Conservation (phyloP, 2,797 vertebrate genomes). For the Erpetoichthys calabaricus region DNA sequence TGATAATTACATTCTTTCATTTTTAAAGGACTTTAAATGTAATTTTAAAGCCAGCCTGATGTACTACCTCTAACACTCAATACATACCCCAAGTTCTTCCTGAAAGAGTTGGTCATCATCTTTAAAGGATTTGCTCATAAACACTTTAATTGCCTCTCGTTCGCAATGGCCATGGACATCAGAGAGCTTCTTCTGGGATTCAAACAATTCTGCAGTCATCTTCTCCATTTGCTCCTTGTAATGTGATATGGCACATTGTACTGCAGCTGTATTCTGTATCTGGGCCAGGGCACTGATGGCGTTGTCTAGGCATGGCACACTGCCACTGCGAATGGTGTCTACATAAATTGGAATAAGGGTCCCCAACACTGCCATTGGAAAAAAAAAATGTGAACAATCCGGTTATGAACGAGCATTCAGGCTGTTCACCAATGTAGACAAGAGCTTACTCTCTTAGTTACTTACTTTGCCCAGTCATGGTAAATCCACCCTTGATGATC, state of each 20-base stretch:
- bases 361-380: too few species aligned
- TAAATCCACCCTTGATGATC: too few species aligned
- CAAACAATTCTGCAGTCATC: conserved; percentile 18
- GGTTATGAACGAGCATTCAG: too few species aligned
- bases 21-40: too few species aligned
- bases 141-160: conserved; percentile 24
- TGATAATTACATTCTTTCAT: too few species aligned
- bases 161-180: conserved; percentile 22
- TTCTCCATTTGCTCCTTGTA: conserved; percentile 22
- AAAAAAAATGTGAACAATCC: too few species aligned
- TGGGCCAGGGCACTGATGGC: conserved; percentile 29
- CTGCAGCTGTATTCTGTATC: conserved; percentile 26
- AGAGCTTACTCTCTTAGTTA: too few species aligned
- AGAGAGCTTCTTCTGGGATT: conserved; percentile 28
- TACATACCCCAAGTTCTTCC: conserved; percentile 22
- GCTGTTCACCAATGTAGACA: too few species aligned
- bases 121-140: conserved; percentile 27
- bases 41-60: too few species aligned
- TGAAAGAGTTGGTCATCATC: conserved; percentile 21
- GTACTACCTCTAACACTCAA: too few species aligned
- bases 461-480: too few species aligned
- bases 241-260: conserved; percentile 20
- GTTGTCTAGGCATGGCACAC: conserved; percentile 37
- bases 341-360: too few species aligned
- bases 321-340: conserved; percentile 34